Conservation (phyloP, 2,888 invertebrate species). For the Stenodema calcarata region DNA sequence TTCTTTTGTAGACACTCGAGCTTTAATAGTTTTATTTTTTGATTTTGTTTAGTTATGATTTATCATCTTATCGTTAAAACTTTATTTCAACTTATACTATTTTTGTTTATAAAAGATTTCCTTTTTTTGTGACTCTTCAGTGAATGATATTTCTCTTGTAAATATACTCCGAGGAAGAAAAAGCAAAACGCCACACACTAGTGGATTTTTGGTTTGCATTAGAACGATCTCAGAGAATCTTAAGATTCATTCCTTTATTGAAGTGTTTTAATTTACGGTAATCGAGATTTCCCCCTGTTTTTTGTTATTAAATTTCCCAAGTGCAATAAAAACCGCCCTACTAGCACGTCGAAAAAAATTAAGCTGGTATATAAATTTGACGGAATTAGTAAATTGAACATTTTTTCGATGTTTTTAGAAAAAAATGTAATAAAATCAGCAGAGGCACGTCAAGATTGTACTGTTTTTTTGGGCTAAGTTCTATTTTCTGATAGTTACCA, state of each 20-base stretch:
- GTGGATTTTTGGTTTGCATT: not conserved
- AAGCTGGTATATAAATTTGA: not conserved
- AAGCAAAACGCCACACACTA: not conserved
- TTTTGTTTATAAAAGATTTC: conserved; percentile 25
- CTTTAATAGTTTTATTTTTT: conserved; percentile 46
- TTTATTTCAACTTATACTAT: conserved; percentile 33
- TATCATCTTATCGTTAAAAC: conserved; percentile 34
- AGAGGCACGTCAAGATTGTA: not conserved
- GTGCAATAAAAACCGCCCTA: conserved; percentile 40
- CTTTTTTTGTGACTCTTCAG: conserved; percentile 15
- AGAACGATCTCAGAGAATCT: conserved; percentile 38
- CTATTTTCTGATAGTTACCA: conserved; percentile 40
- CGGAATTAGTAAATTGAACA: not conserved
- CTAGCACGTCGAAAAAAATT: not conserved
- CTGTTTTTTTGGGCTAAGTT: not conserved
- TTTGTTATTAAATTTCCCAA: not conserved
- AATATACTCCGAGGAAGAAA: not conserved
- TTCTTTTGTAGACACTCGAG: conserved; percentile 39
- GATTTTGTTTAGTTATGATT: conserved; percentile 30
- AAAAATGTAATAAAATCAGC: not conserved
- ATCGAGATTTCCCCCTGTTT: not conserved
- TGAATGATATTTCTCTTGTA: conserved; percentile 45
- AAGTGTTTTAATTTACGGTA: not conserved
- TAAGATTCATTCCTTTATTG: conserved; percentile 38
- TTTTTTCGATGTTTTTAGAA: not conserved